phyloP scores from a whole-genome alignment of 2,113 vertebrate species.

The Nibea albiflora region DNA sequence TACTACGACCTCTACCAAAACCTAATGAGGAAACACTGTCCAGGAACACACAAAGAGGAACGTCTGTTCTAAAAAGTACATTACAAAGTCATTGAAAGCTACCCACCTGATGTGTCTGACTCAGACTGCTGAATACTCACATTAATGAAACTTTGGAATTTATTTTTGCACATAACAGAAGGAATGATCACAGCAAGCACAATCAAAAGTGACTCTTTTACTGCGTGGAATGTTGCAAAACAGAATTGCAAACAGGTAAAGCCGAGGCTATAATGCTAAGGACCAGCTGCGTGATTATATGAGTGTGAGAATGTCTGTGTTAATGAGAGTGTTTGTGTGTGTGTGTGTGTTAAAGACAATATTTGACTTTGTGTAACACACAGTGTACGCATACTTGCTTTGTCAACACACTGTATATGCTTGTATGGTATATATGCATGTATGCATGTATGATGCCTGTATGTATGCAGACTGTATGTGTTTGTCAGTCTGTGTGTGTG shows the following conservation, averaged over 20 bases:
- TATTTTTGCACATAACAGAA: no score
- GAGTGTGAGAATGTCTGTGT: slow-evolving; percentile 13
- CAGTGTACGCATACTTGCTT: neutral
- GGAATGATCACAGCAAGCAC: no score
- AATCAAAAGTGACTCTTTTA: no score
- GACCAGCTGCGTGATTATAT: slow-evolving; percentile 18
- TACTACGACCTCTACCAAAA: no score
- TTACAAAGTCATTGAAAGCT: no score
- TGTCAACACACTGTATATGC: slow-evolving; percentile 5
- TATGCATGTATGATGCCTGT: slow-evolving; percentile 21
- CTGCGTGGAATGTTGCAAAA: neutral
- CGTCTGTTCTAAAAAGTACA: no score
- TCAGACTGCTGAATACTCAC: no score
- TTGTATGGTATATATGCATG: slow-evolving; percentile 9
- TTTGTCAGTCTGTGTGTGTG: slow-evolving; percentile 47
- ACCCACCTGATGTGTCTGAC: no score
- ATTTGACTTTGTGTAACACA: neutral
- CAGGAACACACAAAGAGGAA: no score
- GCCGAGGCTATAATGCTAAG: neutral
- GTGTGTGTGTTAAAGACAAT: neutral
- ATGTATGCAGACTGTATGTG: slow-evolving; percentile 35
- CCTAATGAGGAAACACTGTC: no score
- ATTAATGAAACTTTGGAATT: no score
- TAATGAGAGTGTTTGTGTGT: neutral
- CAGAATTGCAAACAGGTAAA: slow-evolving; percentile 12